Base-by-base conservation (phyloP, 2,888 invertebrate genomes). In the Philonicus albiceps region DNA sequence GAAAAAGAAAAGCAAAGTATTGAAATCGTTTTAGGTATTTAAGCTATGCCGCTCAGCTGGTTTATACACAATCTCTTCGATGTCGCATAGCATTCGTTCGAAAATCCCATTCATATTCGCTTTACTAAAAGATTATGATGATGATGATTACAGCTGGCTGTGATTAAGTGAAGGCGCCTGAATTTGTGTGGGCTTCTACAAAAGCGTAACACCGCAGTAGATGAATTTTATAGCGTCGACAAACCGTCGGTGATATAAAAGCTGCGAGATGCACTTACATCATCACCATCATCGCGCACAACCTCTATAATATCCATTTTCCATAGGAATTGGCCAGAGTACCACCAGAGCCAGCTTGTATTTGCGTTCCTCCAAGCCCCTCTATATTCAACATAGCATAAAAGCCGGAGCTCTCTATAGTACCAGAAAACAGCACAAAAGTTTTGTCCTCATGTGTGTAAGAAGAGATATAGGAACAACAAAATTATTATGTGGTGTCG, bases 401-500 rank as follows among this genome's bases (percentile, higher is more conserved):
- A 43, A 43, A 43, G 40, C 40, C 40, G 16, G 40, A 43, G 40
- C 40, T n/a, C n/a, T n/a, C n/a, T 16, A 16, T 13, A 43, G 40
- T 43, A 43, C 40, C 40, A 43, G 40, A 43, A 43, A 43, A 43
- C 40, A 43, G 22, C 64, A 64, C 22, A 22, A 53, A 40, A 4
- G 16, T 49, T 49, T 80, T 76, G 37, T 27, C 49, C 80, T 80
- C 80, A 80, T 80, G 80, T 80, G 80, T 80, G 80, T 80, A 74
- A 80, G 55, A 64, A 53, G 0, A 53, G 80, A 80, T 49, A 49
- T 30, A 49, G 80, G 64, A 80, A 80, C 80, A 80, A 80, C 49
- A 80, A 80, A 80, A 80, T 80, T 80, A 80, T 80, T 80, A 80
- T 80, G 80, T 53, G 78, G 78, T 80, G 80, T 34, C 80, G 80